Conservation (phyloP, 2,113 vertebrate species). For the Gymnocephalus cernua region DNA sequence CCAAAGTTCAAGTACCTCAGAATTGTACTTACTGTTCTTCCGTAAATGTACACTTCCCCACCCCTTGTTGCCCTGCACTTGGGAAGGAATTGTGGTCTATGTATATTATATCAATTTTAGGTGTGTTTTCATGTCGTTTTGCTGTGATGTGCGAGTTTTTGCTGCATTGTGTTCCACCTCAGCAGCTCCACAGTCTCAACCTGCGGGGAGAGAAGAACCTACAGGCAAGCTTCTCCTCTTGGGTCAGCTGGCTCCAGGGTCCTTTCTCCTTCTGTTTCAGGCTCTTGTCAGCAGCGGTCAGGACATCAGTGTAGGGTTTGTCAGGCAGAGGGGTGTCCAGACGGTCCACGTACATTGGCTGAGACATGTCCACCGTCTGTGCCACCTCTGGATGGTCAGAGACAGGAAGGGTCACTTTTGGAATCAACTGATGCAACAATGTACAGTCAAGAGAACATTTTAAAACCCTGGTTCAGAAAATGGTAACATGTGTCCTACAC, state of each 20-base stretch:
- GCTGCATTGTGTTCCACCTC: not conserved
- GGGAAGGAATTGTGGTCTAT: not conserved
- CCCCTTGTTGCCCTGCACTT: not conserved
- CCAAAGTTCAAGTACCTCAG: no score
- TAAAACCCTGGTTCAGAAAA: not conserved
- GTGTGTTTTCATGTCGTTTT: not conserved
- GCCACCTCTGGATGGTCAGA: conserved; percentile 62
- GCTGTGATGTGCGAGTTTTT: not conserved
- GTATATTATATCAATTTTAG: not conserved
- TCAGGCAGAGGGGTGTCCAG: conserved; percentile 85
- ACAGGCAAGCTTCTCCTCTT: conserved; percentile 89
- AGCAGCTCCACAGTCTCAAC: not conserved
- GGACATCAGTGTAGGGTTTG: conserved; percentile 75
- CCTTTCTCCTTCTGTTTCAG: conserved; percentile 91
- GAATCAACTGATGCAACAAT: not conserved
- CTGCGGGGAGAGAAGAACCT: conserved; percentile 25
- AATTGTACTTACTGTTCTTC: no score
- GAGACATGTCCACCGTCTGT: conserved; percentile 74
- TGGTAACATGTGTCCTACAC: no score
- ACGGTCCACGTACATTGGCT: conserved; percentile 82
- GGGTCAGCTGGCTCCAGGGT: conserved; percentile 86
- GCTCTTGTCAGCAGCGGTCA: conserved; percentile 77
- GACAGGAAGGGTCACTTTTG: not conserved
- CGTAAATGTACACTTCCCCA: no score
- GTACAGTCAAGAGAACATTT: not conserved